Conservation (phyloP, 1,140 invertebrate species). For the Bombus sibiricus region DNA sequence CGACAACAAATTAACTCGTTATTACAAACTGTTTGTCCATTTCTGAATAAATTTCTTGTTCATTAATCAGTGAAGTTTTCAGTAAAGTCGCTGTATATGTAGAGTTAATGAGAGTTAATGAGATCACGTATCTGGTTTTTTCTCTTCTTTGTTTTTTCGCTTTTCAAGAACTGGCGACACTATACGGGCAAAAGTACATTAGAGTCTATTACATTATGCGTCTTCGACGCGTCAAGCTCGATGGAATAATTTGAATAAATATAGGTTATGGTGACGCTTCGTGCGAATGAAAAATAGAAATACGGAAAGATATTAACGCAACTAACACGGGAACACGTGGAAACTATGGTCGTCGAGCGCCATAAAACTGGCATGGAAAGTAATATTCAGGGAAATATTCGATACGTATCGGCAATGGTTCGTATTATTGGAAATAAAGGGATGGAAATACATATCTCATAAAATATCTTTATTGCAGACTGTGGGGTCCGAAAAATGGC, state of each 20-base stretch:
- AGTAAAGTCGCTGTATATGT: too few species aligned
- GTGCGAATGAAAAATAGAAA: background rate
- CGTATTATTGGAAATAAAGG: background rate
- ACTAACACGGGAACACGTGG: background rate
- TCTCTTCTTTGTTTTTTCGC: background rate
- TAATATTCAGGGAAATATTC: background rate
- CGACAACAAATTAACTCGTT: background rate
- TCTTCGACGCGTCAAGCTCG: background rate
- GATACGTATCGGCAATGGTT: background rate
- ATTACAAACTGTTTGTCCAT: background rate
- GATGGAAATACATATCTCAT: background rate
- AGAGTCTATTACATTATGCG: background rate
- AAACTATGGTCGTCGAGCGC: background rate
- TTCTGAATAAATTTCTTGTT: background rate
- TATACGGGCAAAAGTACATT: background rate
- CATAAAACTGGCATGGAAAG: background rate
- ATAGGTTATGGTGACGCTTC: background rate
- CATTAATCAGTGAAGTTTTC: background rate
- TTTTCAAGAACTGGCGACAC: background rate
- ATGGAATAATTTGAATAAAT: background rate
- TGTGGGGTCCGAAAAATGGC: rapidly evolving
- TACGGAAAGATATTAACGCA: background rate
- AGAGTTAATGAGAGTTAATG: background rate
- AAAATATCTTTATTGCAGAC: background rate
- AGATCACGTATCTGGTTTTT: background rate